Percentiles rank a stretch among this genome's conserved stretches.
These are phyloP conservation scores for Steinernema feltiae DNA, from an alignment of 1,140 invertebrate genomes.

Conservation along the genomic window DNA sequence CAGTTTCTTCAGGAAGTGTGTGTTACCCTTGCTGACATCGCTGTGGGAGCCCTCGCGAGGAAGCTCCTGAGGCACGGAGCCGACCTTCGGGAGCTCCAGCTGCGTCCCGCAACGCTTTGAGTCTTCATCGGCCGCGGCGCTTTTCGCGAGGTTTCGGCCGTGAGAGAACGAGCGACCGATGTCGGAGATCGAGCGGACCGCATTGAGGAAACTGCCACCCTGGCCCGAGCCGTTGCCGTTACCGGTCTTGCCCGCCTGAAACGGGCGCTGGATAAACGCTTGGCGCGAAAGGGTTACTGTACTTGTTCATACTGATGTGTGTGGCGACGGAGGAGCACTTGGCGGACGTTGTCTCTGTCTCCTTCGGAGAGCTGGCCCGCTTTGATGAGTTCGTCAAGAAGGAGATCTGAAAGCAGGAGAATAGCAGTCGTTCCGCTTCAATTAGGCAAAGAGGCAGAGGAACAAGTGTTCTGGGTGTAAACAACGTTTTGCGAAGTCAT, in stretches of 20 bases:
- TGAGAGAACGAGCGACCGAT: slow-evolving; percentile 91
- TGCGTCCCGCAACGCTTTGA: slow-evolving; percentile 33
- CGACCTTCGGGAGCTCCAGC: slow-evolving; percentile 51
- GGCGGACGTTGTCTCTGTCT: slow-evolving; percentile 73
- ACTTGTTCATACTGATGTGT: slow-evolving; percentile 80
- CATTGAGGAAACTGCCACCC: slow-evolving; percentile 73
- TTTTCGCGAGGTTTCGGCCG: slow-evolving; percentile 71
- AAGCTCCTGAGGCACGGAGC: slow-evolving; percentile 51
- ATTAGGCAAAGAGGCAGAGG: no score
- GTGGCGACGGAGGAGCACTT: slow-evolving; percentile 80
- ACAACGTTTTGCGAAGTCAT: slow-evolving; percentile 1
- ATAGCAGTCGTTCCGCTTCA: background rate
- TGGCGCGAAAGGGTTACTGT: slow-evolving; percentile 60
- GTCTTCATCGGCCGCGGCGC: slow-evolving; percentile 25
- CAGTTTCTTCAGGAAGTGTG: slow-evolving; percentile 91
- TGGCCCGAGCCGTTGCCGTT: slow-evolving; percentile 40
- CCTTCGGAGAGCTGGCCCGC: slow-evolving; percentile 70
- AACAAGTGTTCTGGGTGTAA: no score
- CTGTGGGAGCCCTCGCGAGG: slow-evolving; percentile 51
- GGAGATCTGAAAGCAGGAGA: slow-evolving; percentile 66
- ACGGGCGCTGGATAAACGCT: slow-evolving; percentile 8
- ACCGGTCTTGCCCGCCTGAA: slow-evolving; percentile 22
- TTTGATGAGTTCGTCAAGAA: slow-evolving; percentile 83
- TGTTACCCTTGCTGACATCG: slow-evolving; percentile 68
- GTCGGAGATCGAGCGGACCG: slow-evolving; percentile 89